Conservation (phyloP, 2,888 invertebrate species). For the Graphium colonna region DNA sequence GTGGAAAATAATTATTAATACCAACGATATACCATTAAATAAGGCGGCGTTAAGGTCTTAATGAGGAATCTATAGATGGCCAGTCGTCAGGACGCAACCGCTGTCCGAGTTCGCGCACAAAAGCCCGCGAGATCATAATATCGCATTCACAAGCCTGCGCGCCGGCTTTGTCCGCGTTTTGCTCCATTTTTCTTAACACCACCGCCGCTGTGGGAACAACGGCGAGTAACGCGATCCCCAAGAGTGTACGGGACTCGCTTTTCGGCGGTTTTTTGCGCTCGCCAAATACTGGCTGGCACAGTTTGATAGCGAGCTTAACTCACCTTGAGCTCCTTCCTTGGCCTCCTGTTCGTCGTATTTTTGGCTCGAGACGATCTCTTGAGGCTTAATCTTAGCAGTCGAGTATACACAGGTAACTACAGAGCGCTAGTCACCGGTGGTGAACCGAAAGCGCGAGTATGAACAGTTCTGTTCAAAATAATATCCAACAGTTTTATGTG, state of each 20-base stretch:
- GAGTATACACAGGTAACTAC: too few relatives aligned
- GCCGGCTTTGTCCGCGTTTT: constrained; percentile 36
- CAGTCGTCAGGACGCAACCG: background rate
- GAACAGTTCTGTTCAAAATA: too few relatives aligned
- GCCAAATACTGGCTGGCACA: background rate
- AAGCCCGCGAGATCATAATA: constrained; percentile 49
- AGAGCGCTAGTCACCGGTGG: too few relatives aligned
- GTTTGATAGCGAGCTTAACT: too few relatives aligned
- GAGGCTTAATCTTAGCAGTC: too few relatives aligned
- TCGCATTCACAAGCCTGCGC: constrained; percentile 33
- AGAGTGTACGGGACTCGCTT: constrained; percentile 21
- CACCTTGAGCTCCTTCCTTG: too few relatives aligned
- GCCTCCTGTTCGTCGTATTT: too few relatives aligned
- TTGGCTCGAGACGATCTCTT: too few relatives aligned
- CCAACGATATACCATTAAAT: too few relatives aligned
- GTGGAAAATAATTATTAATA: too few relatives aligned
- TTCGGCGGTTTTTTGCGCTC: constrained; percentile 11
- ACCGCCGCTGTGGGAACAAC: constrained; percentile 52
- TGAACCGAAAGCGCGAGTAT: too few relatives aligned
- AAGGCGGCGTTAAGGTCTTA: background rate
- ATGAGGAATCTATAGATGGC: background rate
- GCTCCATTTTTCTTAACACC: constrained; percentile 71
- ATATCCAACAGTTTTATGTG: too few relatives aligned
- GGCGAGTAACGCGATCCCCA: constrained; percentile 56
- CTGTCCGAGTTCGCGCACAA: constrained; percentile 29